These are phyloP conservation scores for Megalops atlanticus DNA, from an alignment of 2,113 vertebrate species.

Conservation along the genomic window DNA sequence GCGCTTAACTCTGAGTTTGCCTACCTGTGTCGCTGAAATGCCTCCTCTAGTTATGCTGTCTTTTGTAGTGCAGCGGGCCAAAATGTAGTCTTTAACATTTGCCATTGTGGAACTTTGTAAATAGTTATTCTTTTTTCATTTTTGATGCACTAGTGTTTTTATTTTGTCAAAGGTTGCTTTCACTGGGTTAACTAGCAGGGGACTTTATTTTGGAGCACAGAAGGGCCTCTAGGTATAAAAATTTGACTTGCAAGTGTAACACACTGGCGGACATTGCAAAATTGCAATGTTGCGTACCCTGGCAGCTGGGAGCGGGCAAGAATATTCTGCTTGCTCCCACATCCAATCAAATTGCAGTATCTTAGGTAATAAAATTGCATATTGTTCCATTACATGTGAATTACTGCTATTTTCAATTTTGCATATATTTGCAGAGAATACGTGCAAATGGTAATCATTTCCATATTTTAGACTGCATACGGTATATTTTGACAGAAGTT, in stretches of 20 bases:
- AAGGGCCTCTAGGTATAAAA: neutral
- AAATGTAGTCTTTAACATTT: neutral
- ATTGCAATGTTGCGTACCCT: neutral
- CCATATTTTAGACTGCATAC: too few relatives aligned
- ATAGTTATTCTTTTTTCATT: neutral
- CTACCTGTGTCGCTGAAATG: neutral
- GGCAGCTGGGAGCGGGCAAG: neutral
- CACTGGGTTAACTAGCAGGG: neutral
- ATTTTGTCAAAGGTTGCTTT: neutral
- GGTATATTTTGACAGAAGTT: too few relatives aligned
- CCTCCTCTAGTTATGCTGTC: neutral
- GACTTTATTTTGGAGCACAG: neutral
- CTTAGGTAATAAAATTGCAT: too few relatives aligned
- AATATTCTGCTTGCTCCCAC: neutral
- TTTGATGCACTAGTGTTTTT: neutral
- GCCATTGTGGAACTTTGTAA: neutral
- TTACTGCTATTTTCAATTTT: neutral
- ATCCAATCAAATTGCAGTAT: slow-evolving; percentile 1
- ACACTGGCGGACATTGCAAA: neutral
- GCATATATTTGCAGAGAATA: too few relatives aligned
- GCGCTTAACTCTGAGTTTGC: too few relatives aligned
- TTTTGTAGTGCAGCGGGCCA: neutral
- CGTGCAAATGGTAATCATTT: too few relatives aligned
- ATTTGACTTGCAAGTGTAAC: neutral
- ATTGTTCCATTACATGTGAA: neutral